Evolutionary conservation across 1,140 invertebrate species (phyloP), one percentile per base, ranked within the genome.

Genomic region (Calliphora vicina): DNA sequence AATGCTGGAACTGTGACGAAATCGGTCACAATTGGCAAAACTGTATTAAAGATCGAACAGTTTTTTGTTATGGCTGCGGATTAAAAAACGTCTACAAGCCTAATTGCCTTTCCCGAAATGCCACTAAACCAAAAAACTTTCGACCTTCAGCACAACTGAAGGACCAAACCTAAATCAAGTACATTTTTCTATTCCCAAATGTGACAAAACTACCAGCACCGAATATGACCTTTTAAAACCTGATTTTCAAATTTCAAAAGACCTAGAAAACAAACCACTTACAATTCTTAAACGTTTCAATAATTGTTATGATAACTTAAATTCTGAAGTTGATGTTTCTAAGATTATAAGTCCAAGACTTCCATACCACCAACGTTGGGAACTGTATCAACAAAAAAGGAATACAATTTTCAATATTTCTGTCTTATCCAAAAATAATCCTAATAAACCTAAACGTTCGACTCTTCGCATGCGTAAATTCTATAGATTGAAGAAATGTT

Each of bases 1-100:
- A 76, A n/a, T 76, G 74, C 35, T 76, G 74, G 74, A 76, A 76
- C 20, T 76, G 74, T 27, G 74, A 76, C n/a, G 1, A 27, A 17
- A 10, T n/a, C 8, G 74, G 74, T 35, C 74, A 76, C n/a, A 13
- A 27, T 20, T 76, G 74, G 74, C 27, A 76, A 43, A 26, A 76
- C 26, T 76, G 74, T 27, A 9, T 76, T 10, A 15, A 27, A 27
- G 26, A 23, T 17, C 12, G 74, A 27, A 29, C 27, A 17, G 27
- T 76, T 27, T 76, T 76, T 27, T 76, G 74, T 27, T 76, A 76
- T 27, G 74, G 74, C 8, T 76, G 74, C 26, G 74, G 27, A 8
- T 2, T 17, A 27, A 29, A 35, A 15, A 76, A 76, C 29, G 25
- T 76, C 12, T 76, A 76, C n/a, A 76, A 27, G 13, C 74, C 74